Evolutionary conservation across 30 jellyfish, hydroid and myxozoan genomes (phyloP).

Genomic region (Catostylus mosaicus): DNA sequence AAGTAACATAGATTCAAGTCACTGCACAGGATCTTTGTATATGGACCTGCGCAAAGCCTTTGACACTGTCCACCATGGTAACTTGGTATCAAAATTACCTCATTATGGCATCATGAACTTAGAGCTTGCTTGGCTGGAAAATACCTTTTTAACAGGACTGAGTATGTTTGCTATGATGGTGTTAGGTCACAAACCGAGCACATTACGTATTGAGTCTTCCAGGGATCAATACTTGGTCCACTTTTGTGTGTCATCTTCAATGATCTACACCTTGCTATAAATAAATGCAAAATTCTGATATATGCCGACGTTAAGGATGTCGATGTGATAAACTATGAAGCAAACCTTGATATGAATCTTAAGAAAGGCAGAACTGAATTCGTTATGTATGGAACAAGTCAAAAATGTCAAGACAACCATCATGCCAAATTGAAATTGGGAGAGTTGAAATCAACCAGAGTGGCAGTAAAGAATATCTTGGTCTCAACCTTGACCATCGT

Average conservation of each 20-base stretch:
- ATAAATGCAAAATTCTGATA: slow-evolving; percentile 55
- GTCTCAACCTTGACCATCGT: slow-evolving; percentile 59
- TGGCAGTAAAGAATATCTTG: slow-evolving; percentile 51
- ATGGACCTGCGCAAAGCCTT: slow-evolving; percentile 59
- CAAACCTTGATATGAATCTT: slow-evolving; percentile 43
- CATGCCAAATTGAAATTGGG: slow-evolving; percentile 53
- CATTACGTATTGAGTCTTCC: slow-evolving; percentile 67
- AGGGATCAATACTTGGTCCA: slow-evolving; percentile 71
- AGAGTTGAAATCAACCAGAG: slow-evolving; percentile 41
- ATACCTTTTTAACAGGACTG: slow-evolving; percentile 42
- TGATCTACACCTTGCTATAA: slow-evolving; percentile 48
- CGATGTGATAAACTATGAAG: slow-evolving; percentile 61
- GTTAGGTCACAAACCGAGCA: slow-evolving; percentile 67
- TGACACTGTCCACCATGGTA: slow-evolving; percentile 47
- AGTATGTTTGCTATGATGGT: slow-evolving; percentile 57
- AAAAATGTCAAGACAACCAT: slow-evolving; percentile 55
- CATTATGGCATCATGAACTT: slow-evolving; percentile 53
- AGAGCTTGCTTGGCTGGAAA: slow-evolving; percentile 41
- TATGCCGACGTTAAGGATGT: slow-evolving; percentile 60
- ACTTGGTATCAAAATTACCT: slow-evolving; percentile 22
- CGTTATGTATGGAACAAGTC: slow-evolving; percentile 36
- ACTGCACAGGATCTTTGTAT: slow-evolving; percentile 64
- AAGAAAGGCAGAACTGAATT: slow-evolving; percentile 63
- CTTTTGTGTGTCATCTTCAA: slow-evolving; percentile 60
- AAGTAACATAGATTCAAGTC: slow-evolving; percentile 60